phyloP scores from a whole-genome alignment of 2,888 invertebrate genomes.

The Amblyjoppa proteus region DNA sequence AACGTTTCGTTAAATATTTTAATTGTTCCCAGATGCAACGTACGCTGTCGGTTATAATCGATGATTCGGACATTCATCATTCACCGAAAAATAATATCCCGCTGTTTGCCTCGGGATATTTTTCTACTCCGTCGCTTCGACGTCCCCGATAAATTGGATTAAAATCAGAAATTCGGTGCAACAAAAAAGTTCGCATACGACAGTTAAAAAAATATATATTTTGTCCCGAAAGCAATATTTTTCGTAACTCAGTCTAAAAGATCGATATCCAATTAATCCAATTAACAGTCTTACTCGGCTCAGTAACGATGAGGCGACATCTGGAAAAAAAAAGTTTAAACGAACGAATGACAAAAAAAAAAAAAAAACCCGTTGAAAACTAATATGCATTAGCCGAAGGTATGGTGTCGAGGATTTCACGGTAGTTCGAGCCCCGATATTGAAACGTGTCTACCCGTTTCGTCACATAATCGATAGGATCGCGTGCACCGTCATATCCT shows the following conservation, averaged over 20 bases:
- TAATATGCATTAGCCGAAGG: neutral
- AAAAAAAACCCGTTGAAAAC: neutral
- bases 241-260: no score
- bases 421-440: conserved; percentile 42
- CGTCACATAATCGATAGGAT: conserved; percentile 46
- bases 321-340: no score
- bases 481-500: conserved; percentile 32
- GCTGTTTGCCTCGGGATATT: neutral
- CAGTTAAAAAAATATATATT: neutral
- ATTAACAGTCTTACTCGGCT: no score
- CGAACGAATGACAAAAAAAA: neutral
- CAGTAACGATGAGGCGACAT: no score
- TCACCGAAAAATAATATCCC: neutral
- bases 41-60: neutral
- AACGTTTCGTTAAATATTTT: conserved; percentile 34
- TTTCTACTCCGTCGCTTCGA: neutral
- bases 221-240: neutral
- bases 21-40: conserved; percentile 12
- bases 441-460: conserved; percentile 32
- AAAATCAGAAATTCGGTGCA: neutral
- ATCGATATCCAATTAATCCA: no score
- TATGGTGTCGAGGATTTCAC: conserved; percentile 36
- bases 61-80: conserved; percentile 7
- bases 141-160: neutral
- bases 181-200: neutral